Evolutionary conservation across 2,797 vertebrate species (phyloP).

Genomic region (Crotalus adamanteus): DNA sequence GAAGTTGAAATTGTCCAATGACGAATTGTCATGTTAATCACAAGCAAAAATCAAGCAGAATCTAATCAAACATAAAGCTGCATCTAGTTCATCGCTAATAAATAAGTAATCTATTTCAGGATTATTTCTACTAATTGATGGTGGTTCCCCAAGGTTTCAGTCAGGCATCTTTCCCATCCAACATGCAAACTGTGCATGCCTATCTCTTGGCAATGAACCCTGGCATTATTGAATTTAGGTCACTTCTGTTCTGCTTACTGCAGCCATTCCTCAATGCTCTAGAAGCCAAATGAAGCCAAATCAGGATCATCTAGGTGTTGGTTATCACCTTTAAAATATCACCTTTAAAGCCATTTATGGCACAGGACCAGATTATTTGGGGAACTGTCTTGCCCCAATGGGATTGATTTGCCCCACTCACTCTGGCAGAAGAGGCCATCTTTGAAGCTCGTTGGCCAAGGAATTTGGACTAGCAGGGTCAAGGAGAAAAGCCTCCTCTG

Average conservation of each 20-base stretch:
- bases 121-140: background rate
- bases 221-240: background rate
- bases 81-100: background rate
- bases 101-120: background rate
- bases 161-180: background rate
- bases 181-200: background rate
- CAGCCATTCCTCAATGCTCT: background rate
- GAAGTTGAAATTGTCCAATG: background rate
- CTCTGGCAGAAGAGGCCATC: background rate
- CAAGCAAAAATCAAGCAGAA: background rate
- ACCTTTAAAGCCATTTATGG: background rate
- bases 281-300: background rate
- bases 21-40: background rate
- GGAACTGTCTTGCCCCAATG: background rate
- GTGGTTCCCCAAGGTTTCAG: background rate
- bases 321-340: background rate
- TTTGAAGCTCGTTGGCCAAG: background rate
- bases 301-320: background rate
- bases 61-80: background rate
- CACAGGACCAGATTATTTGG: background rate
- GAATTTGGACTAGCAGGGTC: background rate
- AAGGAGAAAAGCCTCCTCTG: background rate
- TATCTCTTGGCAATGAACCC: background rate
- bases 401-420: background rate
- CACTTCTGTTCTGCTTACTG: background rate